Percentiles rank a stretch among this genome's conserved stretches.
These are phyloP conservation scores for Cerastoderma edule DNA, from an alignment of 2,888 invertebrate species.

Conservation along the genomic window DNA sequence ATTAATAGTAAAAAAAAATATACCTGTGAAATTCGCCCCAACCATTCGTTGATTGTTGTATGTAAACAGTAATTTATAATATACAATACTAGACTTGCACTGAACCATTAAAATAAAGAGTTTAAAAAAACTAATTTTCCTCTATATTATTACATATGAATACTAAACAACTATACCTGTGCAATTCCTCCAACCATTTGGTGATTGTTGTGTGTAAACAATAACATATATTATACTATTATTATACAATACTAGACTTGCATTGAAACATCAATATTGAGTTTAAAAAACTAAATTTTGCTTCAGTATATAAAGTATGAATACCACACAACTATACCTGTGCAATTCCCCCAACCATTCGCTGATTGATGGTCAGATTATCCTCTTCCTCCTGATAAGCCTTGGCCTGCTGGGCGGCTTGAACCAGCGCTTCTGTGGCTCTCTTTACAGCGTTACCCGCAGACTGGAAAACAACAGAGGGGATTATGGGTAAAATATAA, in stretches of 20 bases:
- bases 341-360: slow-evolving; percentile 98
- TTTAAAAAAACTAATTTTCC: no score
- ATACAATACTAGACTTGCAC: no score
- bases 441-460: slow-evolving; percentile 98
- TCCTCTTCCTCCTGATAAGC: slow-evolving; percentile 93
- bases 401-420: slow-evolving; percentile 96
- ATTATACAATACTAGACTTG: not conserved
- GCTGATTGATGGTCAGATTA: slow-evolving; percentile 93
- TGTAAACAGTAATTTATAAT: no score
- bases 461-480: slow-evolving; percentile 86
- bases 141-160: not conserved
- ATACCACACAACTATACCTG: slow-evolving; percentile 86
- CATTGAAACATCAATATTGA: not conserved
- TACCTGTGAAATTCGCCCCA: no score
- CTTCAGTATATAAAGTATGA: slow-evolving; percentile 40
- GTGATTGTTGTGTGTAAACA: not conserved
- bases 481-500: no score
- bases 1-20: no score
- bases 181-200: not conserved
- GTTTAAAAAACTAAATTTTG: not conserved
- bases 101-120: no score
- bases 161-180: not conserved
- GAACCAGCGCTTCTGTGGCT: slow-evolving; percentile 98
- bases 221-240: not conserved
- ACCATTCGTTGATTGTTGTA: no score